phyloP scores from a whole-genome alignment of 2,888 invertebrate species.

The Callosobruchus maculatus region DNA sequence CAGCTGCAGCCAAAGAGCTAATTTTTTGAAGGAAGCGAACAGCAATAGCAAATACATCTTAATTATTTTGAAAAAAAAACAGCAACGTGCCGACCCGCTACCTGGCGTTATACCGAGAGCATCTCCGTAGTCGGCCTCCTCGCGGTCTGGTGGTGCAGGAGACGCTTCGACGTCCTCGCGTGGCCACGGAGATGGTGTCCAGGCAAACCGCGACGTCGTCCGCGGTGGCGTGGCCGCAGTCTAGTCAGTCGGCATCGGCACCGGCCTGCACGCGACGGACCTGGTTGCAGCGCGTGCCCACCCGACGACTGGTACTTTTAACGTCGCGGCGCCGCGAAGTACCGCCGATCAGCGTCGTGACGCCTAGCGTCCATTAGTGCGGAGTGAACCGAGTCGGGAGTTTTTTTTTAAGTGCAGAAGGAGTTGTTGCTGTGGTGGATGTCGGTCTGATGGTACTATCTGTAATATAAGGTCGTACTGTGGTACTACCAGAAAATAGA shows the following conservation, averaged over 20 bases:
- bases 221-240: not conserved
- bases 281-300: not conserved
- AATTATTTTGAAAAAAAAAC: too few species aligned
- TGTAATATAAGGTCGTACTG: too few species aligned
- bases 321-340: not conserved
- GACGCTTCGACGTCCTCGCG: not conserved
- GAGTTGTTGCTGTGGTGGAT: too few species aligned
- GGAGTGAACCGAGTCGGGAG: too few species aligned
- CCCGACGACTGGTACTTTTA: not conserved
- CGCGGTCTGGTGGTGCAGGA: not conserved
- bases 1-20: too few species aligned
- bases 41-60: too few species aligned
- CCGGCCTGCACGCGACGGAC: not conserved
- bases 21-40: too few species aligned
- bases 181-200: not conserved
- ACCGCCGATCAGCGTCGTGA: not conserved
- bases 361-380: not conserved
- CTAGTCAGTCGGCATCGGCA: not conserved
- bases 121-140: not conserved
- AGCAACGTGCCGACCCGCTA: too few species aligned
- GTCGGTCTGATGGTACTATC: too few species aligned
- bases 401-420: too few species aligned
- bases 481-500: too few species aligned
- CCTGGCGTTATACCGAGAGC: too few species aligned
- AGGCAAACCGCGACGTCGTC: not conserved